A percentile compares a stretch with the other conserved stretches of the same genome.
phyloP scores from a whole-genome alignment of 2,797 vertebrate species.

The Micromesistius poutassou region DNA sequence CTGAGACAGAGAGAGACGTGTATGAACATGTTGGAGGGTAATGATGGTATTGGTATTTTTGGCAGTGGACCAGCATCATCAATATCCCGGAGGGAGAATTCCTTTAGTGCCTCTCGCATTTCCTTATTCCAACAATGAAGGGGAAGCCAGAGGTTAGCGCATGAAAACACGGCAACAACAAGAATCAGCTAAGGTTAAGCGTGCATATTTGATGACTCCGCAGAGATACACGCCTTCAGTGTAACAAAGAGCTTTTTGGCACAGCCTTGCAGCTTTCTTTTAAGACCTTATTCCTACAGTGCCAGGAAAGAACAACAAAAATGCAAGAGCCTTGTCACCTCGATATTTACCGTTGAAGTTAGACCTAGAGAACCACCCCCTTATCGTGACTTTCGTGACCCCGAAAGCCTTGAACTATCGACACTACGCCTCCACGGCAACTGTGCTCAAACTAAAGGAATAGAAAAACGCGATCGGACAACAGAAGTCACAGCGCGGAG shows the following conservation, averaged over 20 bases:
- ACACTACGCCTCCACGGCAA: not conserved
- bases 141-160: conserved; percentile 44
- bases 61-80: conserved; percentile 20
- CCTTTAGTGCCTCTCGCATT: conserved; percentile 33
- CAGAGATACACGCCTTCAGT: conserved; percentile 33
- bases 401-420: not conserved
- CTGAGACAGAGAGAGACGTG: not conserved
- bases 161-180: conserved; percentile 46
- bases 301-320: conserved; percentile 44
- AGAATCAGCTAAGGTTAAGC: conserved; percentile 44
- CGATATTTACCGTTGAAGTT: no score
- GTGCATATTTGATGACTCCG: conserved; percentile 49
- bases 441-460: not conserved
- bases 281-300: conserved; percentile 54
- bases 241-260: conserved; percentile 55
- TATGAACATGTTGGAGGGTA: not conserved
- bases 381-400: not conserved
- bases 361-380: no score
- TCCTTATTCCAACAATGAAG: conserved; percentile 59
- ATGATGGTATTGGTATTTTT: conserved; percentile 12
- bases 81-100: conserved; percentile 34
- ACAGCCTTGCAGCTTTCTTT: conserved; percentile 14
- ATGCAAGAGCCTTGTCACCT: no score
- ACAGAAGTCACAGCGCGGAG: conserved; percentile 50
- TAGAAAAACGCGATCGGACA: conserved; percentile 6